Conservation (phyloP, 2,888 invertebrate genomes). For the Arge pagana region DNA sequence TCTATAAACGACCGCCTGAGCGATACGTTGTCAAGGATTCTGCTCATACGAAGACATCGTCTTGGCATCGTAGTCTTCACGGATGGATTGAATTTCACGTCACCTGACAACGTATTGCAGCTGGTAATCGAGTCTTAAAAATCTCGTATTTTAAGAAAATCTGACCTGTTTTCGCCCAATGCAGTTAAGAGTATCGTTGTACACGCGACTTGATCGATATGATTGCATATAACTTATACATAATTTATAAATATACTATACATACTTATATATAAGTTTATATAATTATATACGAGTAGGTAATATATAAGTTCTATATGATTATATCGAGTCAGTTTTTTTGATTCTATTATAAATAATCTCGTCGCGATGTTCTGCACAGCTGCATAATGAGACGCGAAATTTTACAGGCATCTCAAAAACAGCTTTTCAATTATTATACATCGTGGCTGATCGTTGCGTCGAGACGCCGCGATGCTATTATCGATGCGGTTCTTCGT, state of each 20-base stretch:
- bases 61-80: conserved; percentile 51
- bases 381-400: no score
- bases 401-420: conserved; percentile 53
- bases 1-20: conserved; percentile 35
- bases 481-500: conserved; percentile 46
- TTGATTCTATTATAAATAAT: no score
- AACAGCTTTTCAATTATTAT: conserved; percentile 49
- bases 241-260: no score
- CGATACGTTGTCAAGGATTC: conserved; percentile 41
- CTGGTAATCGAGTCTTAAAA: conserved; percentile 39
- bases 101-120: conserved; percentile 48
- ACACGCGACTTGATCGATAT: no score
- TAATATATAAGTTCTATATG: no score
- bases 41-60: conserved; percentile 45
- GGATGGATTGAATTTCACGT: conserved; percentile 48
- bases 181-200: no score
- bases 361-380: no score
- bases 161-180: no score
- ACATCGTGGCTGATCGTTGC: conserved; percentile 53
- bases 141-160: neutral
- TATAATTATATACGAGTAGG: no score
- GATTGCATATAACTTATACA: no score
- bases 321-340: no score
- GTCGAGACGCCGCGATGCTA: conserved; percentile 39
- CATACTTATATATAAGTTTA: no score